phyloP scores from a whole-genome alignment of 2,888 invertebrate genomes.

The Pteria penguin region DNA sequence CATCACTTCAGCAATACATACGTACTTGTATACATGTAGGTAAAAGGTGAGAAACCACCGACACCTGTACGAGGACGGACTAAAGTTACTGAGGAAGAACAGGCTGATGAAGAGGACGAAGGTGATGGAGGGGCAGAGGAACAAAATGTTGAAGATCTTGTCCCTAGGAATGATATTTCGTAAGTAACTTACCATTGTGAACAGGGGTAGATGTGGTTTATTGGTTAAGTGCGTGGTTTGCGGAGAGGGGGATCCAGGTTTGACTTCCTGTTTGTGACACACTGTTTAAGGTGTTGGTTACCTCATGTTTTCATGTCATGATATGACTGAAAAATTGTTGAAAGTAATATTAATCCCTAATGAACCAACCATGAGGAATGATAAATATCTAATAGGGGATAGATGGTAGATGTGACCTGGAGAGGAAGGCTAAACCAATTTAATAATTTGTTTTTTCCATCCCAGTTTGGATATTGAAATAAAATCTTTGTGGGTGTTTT shows the following conservation, averaged over 20 bases:
- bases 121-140: conserved; percentile 73
- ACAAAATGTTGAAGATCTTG: conserved; percentile 84
- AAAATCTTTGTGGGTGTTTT: neutral
- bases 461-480: too few species aligned
- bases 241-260: conserved; percentile 11
- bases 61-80: conserved; percentile 85
- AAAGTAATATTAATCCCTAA: too few species aligned
- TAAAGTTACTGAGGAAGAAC: conserved; percentile 80
- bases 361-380: too few species aligned
- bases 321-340: too few species aligned
- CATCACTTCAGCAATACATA: neutral
- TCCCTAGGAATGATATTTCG: conserved; percentile 81
- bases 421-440: too few species aligned
- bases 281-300: too few species aligned
- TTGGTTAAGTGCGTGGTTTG: neutral
- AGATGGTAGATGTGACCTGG: too few species aligned
- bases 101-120: conserved; percentile 80
- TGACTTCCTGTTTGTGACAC: too few species aligned
- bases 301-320: too few species aligned
- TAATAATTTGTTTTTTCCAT: too few species aligned
- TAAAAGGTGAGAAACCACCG: conserved; percentile 87
- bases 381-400: too few species aligned
- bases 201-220: too few species aligned
- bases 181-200: conserved; percentile 8
- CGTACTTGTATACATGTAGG: conserved; percentile 55